These are phyloP conservation scores for Lasioglossum marginatum DNA, from an alignment of 2,888 invertebrate genomes.

Conservation along the genomic window DNA sequence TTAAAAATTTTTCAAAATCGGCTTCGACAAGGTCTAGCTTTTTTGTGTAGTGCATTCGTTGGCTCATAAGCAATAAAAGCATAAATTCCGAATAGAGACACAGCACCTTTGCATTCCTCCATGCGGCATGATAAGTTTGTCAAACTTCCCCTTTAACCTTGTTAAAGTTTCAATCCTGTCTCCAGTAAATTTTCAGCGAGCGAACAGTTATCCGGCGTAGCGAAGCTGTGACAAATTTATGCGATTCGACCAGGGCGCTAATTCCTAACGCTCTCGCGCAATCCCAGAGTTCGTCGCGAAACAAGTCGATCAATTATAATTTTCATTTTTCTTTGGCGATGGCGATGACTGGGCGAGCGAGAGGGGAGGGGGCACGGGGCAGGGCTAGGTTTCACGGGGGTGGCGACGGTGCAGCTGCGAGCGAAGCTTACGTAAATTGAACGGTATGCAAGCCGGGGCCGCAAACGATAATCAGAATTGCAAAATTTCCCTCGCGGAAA, in stretches of 20 bases:
- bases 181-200: neutral
- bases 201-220: slow-evolving; percentile 3
- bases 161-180: slow-evolving; percentile 2
- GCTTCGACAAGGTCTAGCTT: neutral
- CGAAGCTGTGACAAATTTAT: slow-evolving; percentile 28
- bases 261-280: slow-evolving; percentile 32
- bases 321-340: slow-evolving; percentile 24
- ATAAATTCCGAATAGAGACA: neutral
- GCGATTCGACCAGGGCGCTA: neutral
- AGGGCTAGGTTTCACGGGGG: neutral
- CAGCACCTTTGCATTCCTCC: neutral
- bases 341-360: no score
- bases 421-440: slow-evolving; percentile 49
- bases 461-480: slow-evolving; percentile 55
- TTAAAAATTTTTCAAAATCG: neutral
- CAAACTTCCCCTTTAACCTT: neutral
- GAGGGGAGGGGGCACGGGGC: neutral
- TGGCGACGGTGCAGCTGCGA: slow-evolving; percentile 28
- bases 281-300: slow-evolving; percentile 10
- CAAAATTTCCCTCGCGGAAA: slow-evolving; percentile 51
- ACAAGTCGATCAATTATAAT: slow-evolving; percentile 44
- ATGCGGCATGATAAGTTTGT: neutral
- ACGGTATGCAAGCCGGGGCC: slow-evolving; percentile 22
- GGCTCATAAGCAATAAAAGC: neutral
- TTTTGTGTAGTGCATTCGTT: neutral